Percentiles rank a stretch among this genome's conserved stretches.
Conservation (phyloP, 1,140 invertebrate species). For the Hylaeus volcanicus region DNA sequence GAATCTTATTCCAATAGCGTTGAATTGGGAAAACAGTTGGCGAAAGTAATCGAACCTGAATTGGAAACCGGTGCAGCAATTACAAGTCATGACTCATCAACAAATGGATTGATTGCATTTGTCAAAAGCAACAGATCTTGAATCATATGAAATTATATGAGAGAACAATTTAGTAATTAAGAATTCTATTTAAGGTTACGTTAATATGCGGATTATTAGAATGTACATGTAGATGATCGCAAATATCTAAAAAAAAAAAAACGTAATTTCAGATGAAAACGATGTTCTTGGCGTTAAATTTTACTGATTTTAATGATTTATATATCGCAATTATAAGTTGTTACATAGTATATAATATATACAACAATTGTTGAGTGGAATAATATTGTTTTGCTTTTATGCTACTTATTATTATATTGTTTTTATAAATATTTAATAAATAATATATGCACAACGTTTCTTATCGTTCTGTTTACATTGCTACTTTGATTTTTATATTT, state of each 20-base stretch:
- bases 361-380: not conserved
- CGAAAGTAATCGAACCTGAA: constrained; percentile 98
- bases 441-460: not conserved
- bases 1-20: constrained; percentile 84
- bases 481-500: not conserved
- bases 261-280: too few species aligned
- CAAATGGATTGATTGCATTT: constrained; percentile 92
- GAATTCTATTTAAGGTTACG: not conserved
- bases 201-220: constrained; percentile 15
- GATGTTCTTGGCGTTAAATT: too few species aligned
- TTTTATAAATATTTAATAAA: constrained; percentile 35
- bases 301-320: too few species aligned
- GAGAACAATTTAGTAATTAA: not conserved
- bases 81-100: constrained; percentile 88
- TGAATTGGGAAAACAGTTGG: constrained; percentile 98
- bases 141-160: constrained; percentile 16
- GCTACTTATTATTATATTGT: constrained; percentile 4
- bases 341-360: constrained; percentile 5
- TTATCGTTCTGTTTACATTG: not conserved
- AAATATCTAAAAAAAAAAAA: too few species aligned
- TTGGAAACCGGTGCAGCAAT: constrained; percentile 84
- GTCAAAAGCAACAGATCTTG: constrained; percentile 83
- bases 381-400: not conserved
- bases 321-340: not conserved
- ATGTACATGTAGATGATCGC: not conserved